Percentiles rank a stretch among this genome's conserved stretches.
Evolutionary conservation across 2,797 vertebrate genomes (phyloP).

Genomic region (Eulemur rubriventer): DNA sequence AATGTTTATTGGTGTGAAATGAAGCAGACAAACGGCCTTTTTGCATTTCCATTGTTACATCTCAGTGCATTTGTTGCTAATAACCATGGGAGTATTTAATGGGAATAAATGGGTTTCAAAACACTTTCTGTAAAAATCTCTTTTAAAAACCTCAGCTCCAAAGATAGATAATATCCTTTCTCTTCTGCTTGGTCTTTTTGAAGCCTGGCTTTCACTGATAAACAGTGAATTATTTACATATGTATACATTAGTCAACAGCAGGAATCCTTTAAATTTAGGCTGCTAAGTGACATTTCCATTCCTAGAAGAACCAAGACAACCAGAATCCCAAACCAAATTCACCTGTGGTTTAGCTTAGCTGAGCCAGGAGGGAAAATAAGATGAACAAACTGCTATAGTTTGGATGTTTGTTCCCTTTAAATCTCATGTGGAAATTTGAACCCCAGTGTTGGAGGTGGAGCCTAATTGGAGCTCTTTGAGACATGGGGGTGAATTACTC

Average conservation of each 20-base stretch:
- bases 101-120: neutral
- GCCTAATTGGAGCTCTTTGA: neutral
- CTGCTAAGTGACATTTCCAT: neutral
- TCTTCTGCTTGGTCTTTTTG: neutral
- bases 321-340: neutral
- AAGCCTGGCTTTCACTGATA: neutral
- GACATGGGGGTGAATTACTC: neutral
- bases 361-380: neutral
- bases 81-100: neutral
- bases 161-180: neutral
- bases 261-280: neutral
- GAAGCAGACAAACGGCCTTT: neutral
- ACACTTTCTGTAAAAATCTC: neutral
- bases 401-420: neutral
- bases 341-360: neutral
- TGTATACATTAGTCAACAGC: neutral
- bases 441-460: neutral
- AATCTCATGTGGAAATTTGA: neutral
- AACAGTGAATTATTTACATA: neutral
- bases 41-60: neutral
- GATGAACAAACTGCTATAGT: neutral
- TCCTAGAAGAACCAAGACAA: neutral
- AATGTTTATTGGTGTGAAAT: constrained; percentile 7
- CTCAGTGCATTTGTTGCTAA: neutral
- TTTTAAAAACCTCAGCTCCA: neutral